phyloP scores from a whole-genome alignment of 2,888 invertebrate genomes.

The Leptothorax acervorum region DNA sequence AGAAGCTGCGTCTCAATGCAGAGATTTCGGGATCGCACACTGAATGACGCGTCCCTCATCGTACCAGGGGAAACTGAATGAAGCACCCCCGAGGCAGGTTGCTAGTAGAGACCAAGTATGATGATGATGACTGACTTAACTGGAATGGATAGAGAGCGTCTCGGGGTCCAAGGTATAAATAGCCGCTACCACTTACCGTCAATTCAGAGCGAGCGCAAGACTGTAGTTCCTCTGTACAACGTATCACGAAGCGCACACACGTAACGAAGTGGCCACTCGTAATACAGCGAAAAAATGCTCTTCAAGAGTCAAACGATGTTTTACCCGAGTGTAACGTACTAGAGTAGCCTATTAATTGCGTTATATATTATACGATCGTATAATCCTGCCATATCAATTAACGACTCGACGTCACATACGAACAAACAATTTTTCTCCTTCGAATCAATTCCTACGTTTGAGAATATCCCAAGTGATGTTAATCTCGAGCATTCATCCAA shows the following conservation, averaged over 20 bases:
- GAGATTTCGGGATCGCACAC: conserved; percentile 36
- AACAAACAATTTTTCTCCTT: background rate
- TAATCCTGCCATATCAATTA: background rate
- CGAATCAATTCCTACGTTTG: background rate
- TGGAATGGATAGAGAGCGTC: conserved; percentile 73
- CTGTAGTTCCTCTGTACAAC: conserved; percentile 59
- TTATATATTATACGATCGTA: background rate
- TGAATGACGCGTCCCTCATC: conserved; percentile 62
- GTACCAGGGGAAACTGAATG: conserved; percentile 60
- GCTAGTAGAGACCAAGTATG: conserved; percentile 64
- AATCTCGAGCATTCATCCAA: background rate
- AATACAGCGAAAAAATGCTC: conserved; percentile 23
- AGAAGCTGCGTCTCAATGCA: background rate
- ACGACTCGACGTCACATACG: background rate
- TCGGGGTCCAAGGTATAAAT: conserved; percentile 77
- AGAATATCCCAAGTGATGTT: background rate
- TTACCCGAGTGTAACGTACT: background rate
- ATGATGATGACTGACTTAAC: conserved; percentile 78
- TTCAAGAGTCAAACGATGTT: conserved; percentile 19
- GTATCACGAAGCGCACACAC: conserved; percentile 4
- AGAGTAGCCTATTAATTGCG: conserved; percentile 25
- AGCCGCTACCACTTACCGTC: conserved; percentile 77
- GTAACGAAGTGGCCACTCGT: conserved; percentile 26
- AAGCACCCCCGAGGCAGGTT: conserved; percentile 66
- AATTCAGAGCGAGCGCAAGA: conserved; percentile 74